Base-by-base conservation (phyloP, 2,797 vertebrate species). In the Phrynocephalus forsythii region DNA sequence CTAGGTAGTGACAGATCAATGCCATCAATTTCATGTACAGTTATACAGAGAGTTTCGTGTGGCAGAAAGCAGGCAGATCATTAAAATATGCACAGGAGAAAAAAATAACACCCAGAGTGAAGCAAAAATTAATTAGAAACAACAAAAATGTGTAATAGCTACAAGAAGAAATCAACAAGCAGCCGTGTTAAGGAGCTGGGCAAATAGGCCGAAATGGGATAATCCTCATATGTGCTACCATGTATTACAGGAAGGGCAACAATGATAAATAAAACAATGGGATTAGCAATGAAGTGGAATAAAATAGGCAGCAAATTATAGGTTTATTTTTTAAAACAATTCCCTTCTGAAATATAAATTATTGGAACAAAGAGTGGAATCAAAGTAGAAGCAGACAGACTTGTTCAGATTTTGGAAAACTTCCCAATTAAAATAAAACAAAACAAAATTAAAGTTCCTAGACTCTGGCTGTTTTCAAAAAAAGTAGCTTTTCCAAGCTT, bases 191-290 rank as follows among this genome's bases (percentile, higher is more conserved):
- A 85, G 56, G 38, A 85, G 24, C 26, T 68, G 28, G 33, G 63
- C 73, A 85, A 83, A 60, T 60, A 60, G 50, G 30, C 24, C 82
- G 60, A 73, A 71, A 50, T 30, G n/a, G 63, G 44, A 76, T 85
- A 78, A 50, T 83, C 82, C 69, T 83, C 69, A 33, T 72, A 24
- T 52, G n/a, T 56, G 48, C 68, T 52, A 22, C n/a, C 10, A 56
- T 11, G 52, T 56, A 56, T 9, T 56, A 56, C 52, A 11, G 52
- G 52, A 3, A 81, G 52, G 52, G 52, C 13, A 56, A 7, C 8
- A 56, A 56, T 56, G 52, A 11, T 66, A 38, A 66, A 67, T 10
- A 81, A 24, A 66, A 81, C 67, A 68, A 66, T 3, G 22, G 30
- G 22, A 44, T 69, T 26, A 48, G 80, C 63, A 69, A 50, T 50